Evolutionary conservation across 2,113 vertebrate species (phyloP).

Genomic region (Hydropotes inermis): DNA sequence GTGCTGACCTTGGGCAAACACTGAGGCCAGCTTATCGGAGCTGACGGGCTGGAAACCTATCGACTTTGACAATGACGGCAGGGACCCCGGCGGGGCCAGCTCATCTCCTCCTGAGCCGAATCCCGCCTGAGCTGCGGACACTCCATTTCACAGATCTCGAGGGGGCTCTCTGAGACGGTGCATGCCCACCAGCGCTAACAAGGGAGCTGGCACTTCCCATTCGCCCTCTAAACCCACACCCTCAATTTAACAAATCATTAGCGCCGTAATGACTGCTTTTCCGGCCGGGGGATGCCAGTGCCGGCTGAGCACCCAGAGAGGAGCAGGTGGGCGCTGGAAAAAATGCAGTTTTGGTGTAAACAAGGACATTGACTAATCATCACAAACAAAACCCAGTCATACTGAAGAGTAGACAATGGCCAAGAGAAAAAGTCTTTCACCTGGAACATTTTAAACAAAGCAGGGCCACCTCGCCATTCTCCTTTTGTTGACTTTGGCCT

Average conservation of each 20-base stretch:
- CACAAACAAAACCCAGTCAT: not conserved
- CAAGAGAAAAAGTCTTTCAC: not conserved
- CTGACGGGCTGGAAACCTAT: not conserved
- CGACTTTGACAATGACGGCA: not conserved
- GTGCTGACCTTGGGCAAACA: not conserved
- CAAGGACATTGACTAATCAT: not conserved
- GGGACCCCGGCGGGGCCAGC: not conserved
- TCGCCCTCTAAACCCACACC: not conserved
- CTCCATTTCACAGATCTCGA: not conserved
- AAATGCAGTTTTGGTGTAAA: conserved; percentile 3
- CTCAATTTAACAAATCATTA: conserved; percentile 8
- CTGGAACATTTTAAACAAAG: not conserved
- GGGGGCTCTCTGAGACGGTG: not conserved
- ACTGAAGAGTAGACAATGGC: conserved; percentile 40
- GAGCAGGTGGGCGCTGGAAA: not conserved
- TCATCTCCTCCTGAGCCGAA: not conserved
- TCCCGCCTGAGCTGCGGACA: not conserved
- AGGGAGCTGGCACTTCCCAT: not conserved
- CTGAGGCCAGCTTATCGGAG: not conserved
- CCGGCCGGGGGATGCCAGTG: not conserved
- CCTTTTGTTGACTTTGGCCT: conserved; percentile 46
- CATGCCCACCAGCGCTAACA: not conserved
- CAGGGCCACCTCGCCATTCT: not conserved
- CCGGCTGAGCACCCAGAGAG: not conserved
- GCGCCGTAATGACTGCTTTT: not conserved